Base-by-base conservation (phyloP, 53 echinoderm and acorn worm genomes). In the Glandiceps talaboti region DNA sequence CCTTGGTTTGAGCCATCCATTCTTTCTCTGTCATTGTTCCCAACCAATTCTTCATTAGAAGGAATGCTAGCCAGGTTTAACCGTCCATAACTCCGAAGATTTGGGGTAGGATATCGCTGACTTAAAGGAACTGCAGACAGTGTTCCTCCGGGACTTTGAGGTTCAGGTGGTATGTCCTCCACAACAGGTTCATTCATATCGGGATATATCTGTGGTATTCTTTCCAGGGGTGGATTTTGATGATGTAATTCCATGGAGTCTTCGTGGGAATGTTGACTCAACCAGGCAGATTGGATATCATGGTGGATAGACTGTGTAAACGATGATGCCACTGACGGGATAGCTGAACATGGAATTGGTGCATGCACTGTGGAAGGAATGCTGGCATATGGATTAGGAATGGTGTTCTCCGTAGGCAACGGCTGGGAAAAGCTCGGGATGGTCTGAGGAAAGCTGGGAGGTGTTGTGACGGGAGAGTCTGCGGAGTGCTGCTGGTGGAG, bases 81-180 rank as follows among this genome's bases (percentile, higher is more conserved):
- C 64, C 64, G 64, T 6, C 64, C 64, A 20, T 45, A 45, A 45
- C 64, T 45, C 6, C 64, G 64, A 20, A 88, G 77, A 45, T 82
- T 82, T 1, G 91, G 91, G 33, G 87, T 32, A 29, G 82, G 85
- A 74, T 88, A 91, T 33, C 81, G 83, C 73, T 83, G 86, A 29
- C 75, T 79, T 79, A 83, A 82, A 32, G 85, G 87, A 74, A 84
- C 77, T 45, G 81, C 81, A 27, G 87, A 82, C 73, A 89, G 76
- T 31, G 73, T 72, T n/a, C n/a, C n/a, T n/a, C n/a, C n/a, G 64
- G 64, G 64, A 45, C 20, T 45, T 45, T 45, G 64, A 6, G 64
- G 64, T 45, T 45, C 64, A 6, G 64, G 64, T 12, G 64, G 64
- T 45, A 45, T 45, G 20, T 45, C 64, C 64, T 45, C 6, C 6